Base-by-base conservation (phyloP, 2,113 vertebrate genomes). In the Patagioenas fasciata region DNA sequence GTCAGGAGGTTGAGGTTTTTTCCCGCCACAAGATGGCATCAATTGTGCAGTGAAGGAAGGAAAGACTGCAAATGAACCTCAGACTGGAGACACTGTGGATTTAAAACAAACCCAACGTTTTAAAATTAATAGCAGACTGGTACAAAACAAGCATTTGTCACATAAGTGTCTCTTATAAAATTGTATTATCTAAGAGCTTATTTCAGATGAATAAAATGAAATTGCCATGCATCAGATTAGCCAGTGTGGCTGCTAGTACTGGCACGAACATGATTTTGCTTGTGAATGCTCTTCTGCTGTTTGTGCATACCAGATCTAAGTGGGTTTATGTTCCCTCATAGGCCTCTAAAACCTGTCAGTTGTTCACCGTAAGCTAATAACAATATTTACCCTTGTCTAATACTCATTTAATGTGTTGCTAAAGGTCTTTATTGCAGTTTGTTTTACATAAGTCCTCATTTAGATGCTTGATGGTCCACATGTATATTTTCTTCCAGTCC, bases 1-100 rank as follows among this genome's bases (percentile, higher is more conserved):
- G 5, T 12, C 54, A 50, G 34, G 15, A 60, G 38, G 9, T 14
- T 2, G 28, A 17, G n/a, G 10, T 0, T 2, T 26, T 62, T 19
- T 36, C 24, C 54, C 19, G 66, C 97, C 96, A 91, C 96, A 54
- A 81, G 97, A 73, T 97, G 97, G 95, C 97, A 97, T 29, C 18
- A 81, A 28, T 61, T 62, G 34, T 51, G 80, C 86, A 82, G 65
- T 7, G 57, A 36, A 82, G 42, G 36, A 75, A 36, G 44, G 61
- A 25, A 18, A 54, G 28, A 7, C 61, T 50, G 21, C 20, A 25
- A 16, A 25, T 36, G 29, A 54, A 4, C 14, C 23, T 61, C 11
- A 29, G 19, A 2, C 29, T 42, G 20, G 44, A 40, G 53, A 20
- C 0, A 1, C 9, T 54, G 34, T 7, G 31, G 31, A 14, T 54